A percentile compares a stretch with the other conserved stretches of the same genome.
Evolutionary conservation across 2,888 invertebrate genomes (phyloP).

Genomic region (Caenorhabditis doughertyi): DNA sequence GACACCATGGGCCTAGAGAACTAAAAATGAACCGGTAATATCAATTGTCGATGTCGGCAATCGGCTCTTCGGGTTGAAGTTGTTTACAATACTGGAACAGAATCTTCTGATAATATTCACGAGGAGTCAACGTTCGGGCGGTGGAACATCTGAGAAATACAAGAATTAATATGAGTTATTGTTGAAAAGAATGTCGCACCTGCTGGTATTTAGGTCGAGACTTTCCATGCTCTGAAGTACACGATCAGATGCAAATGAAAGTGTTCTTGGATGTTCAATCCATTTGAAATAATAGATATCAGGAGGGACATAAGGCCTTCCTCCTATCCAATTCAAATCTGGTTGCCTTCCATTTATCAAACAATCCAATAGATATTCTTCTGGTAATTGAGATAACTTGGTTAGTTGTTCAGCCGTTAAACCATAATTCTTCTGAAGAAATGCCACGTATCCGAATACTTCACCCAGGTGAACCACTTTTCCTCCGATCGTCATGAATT

Average conservation of each 20-base stretch:
- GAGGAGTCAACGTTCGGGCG: slow-evolving; percentile 81
- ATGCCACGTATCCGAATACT: slow-evolving; percentile 83
- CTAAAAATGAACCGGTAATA: slow-evolving; percentile 42
- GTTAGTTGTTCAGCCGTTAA: slow-evolving; percentile 83
- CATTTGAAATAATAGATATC: slow-evolving; percentile 83
- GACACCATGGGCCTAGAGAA: slow-evolving; percentile 31
- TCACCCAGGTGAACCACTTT: slow-evolving; percentile 82
- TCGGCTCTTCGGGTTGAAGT: slow-evolving; percentile 74
- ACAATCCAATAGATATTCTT: slow-evolving; percentile 83
- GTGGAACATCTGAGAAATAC: slow-evolving; percentile 76
- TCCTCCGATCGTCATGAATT: slow-evolving; percentile 82
- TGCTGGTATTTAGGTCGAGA: slow-evolving; percentile 81
- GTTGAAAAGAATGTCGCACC: slow-evolving; percentile 45
- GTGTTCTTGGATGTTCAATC: slow-evolving; percentile 83
- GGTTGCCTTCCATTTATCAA: slow-evolving; percentile 82
- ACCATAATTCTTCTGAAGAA: slow-evolving; percentile 83
- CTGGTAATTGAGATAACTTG: slow-evolving; percentile 82
- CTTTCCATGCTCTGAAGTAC: slow-evolving; percentile 82
- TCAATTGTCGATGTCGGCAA: slow-evolving; percentile 70
- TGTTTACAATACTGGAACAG: slow-evolving; percentile 81
- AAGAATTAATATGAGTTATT: neutral
- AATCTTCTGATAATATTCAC: slow-evolving; percentile 82
- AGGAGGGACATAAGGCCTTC: slow-evolving; percentile 81
- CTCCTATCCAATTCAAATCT: slow-evolving; percentile 81
- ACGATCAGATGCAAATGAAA: slow-evolving; percentile 81